Base-by-base conservation (phyloP, 2,797 vertebrate species). In the Girardinus metallicus region DNA sequence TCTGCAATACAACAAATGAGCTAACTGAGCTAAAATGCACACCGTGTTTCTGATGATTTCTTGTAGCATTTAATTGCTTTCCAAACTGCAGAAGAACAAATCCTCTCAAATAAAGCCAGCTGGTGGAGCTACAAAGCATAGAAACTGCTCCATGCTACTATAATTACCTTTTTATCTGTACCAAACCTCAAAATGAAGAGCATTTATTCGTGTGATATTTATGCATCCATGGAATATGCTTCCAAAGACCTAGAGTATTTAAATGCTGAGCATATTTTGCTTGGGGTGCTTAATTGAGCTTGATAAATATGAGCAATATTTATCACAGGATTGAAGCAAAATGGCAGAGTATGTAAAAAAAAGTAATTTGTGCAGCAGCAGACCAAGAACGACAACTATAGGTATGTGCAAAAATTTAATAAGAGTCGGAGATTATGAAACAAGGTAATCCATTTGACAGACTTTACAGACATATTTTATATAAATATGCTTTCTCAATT, bases 41-140 rank as follows among this genome's bases (percentile, higher is more conserved):
- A 79, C 81, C 11, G 76, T 70, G 74, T 80, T 68, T 82, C 80
- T 90, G 81, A 82, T 75, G 68, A 83, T 81, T 84, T 81, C 76
- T 80, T 82, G n/a, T 51, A 18, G 84, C 2, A 3, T 85, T 81
- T 80, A 87, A 88, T 90, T 90, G 83, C 78, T 83, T 86, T 84
- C 64, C 75, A 86, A 87, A 85, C 75, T 60, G 80, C 62, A 71
- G 53, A 85, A 86, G 77, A 91, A 80, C 44, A 72, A 87, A 87
- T 85, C 73, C 41, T 51, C 16, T 73, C 60, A 79, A 90, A 85
- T 79, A 71, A 77, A 68, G 78, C 70, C 9, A 82, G 84, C 83
- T 88, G 87, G 82, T 88, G 81, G 82, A 53, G 87, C 80, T 82
- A 23, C 47, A 77, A 84, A 74, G 83, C 80, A 29, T 1, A 82